Percentiles rank a stretch among this genome's conserved stretches.
phyloP scores from a whole-genome alignment of 2,113 vertebrate genomes.

The Lamprologus speciosus region DNA sequence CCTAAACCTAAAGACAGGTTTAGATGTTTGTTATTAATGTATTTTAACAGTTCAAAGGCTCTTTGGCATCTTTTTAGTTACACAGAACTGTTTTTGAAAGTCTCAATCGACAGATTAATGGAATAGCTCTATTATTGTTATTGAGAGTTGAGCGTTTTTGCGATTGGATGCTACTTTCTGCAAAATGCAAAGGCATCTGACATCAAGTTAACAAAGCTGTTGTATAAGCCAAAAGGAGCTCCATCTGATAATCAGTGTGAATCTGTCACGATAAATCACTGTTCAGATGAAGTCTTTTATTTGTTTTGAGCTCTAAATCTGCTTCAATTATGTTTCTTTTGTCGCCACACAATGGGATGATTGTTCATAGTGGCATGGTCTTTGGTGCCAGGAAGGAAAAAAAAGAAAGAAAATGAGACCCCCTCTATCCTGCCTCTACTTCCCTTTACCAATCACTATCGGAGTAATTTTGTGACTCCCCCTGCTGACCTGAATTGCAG shows the following conservation, averaged over 20 bases:
- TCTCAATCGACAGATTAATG: not conserved
- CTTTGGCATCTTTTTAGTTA: rapidly evolving
- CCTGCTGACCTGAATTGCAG: conserved; percentile 60
- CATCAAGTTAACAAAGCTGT: not conserved
- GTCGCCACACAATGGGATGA: conserved; percentile 41
- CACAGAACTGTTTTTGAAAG: not conserved
- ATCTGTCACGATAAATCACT: conserved; percentile 24
- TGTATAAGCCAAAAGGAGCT: not conserved
- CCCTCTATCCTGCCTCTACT: not conserved
- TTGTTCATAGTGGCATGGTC: conserved; percentile 46
- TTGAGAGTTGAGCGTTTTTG: not conserved
- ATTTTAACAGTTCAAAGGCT: not conserved
- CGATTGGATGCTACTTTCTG: not conserved
- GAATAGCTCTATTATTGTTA: not conserved
- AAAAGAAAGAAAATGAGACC: conserved; percentile 12
- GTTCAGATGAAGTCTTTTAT: conserved; percentile 33
- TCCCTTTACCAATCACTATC: conserved; percentile 28
- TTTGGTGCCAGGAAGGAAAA: conserved; percentile 28
- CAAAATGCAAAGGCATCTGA: not conserved
- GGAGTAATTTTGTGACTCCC: conserved; percentile 51
- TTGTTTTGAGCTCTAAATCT: conserved; percentile 45
- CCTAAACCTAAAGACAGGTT: not conserved
- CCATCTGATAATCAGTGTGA: conserved; percentile 5
- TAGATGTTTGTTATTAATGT: not conserved
- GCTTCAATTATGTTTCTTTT: conserved; percentile 60